Percentiles rank a stretch among this genome's conserved stretches.
Evolutionary conservation across 2,113 vertebrate genomes (phyloP).

Genomic region (Nicator chloris): DNA sequence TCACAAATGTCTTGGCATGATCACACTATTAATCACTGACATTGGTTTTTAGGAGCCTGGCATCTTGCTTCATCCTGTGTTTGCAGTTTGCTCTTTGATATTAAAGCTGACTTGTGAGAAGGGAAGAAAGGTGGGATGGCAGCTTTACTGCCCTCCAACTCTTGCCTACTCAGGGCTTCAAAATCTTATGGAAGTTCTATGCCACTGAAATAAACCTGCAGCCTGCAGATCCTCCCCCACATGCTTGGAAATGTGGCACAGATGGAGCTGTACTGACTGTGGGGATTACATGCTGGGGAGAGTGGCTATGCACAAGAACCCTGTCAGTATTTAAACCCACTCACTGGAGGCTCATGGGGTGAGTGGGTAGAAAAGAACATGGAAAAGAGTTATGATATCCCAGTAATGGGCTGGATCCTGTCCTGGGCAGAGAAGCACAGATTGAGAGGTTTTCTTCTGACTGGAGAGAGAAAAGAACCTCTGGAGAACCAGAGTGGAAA

Average conservation of each 20-base stretch:
- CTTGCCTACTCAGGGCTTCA: background rate
- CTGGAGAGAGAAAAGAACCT: background rate
- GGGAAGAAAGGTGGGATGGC: background rate
- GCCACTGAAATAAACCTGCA: background rate
- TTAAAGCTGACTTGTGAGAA: background rate
- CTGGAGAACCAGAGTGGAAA: background rate
- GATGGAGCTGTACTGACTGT: conserved; percentile 1
- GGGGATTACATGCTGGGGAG: background rate
- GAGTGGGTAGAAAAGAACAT: background rate
- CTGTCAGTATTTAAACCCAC: background rate
- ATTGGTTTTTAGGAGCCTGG: background rate
- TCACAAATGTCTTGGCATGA: background rate
- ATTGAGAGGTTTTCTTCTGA: background rate
- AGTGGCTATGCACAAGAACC: background rate
- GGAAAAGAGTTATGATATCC: background rate
- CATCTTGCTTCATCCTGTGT: background rate
- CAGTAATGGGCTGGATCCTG: background rate
- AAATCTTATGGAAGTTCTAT: background rate
- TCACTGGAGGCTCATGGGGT: background rate
- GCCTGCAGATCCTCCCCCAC: background rate
- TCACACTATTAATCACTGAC: background rate
- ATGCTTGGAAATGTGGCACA: background rate
- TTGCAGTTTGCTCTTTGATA: background rate
- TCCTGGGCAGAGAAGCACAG: background rate
- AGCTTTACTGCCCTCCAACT: background rate